These are phyloP conservation scores for Drosophila chauvacae DNA, from an alignment of 1,140 invertebrate species.

Conservation along the genomic window DNA sequence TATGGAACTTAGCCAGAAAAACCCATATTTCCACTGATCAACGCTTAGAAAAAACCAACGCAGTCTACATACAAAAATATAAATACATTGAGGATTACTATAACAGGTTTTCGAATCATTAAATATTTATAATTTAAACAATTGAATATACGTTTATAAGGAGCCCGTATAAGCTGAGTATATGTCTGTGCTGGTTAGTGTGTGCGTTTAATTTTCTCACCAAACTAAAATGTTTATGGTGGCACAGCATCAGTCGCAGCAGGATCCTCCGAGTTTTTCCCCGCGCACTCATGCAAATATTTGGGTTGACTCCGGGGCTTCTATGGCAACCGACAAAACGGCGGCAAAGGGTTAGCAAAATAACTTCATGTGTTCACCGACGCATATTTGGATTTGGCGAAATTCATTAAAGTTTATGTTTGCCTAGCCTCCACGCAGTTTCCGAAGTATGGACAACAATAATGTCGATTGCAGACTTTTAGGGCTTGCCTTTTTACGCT, in stretches of 20 bases:
- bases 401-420: conserved; percentile 83
- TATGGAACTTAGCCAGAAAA: no score
- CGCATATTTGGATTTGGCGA: conserved; percentile 74
- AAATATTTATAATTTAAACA: neutral
- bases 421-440: conserved; percentile 62
- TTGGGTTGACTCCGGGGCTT: conserved; percentile 51
- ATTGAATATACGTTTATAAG: neutral
- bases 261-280: conserved; percentile 40
- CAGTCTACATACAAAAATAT: no score
- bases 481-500: conserved; percentile 74
- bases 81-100: no score
- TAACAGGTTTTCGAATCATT: no score
- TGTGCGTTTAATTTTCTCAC: conserved; percentile 77
- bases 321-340: conserved; percentile 66
- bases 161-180: neutral
- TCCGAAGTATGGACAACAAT: conserved; percentile 36
- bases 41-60: no score
- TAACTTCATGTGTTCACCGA: conserved; percentile 70
- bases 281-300: conserved; percentile 76
- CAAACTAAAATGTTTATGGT: conserved; percentile 77
- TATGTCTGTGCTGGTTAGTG: conserved; percentile 26
- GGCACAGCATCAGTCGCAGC: conserved; percentile 28
- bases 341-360: conserved; percentile 79
- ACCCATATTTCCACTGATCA: no score
- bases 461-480: conserved; percentile 72